A percentile compares a stretch with the other conserved stretches of the same genome.
These are phyloP conservation scores for Xiphias gladius DNA, from an alignment of 2,113 vertebrate genomes.

Conservation along the genomic window DNA sequence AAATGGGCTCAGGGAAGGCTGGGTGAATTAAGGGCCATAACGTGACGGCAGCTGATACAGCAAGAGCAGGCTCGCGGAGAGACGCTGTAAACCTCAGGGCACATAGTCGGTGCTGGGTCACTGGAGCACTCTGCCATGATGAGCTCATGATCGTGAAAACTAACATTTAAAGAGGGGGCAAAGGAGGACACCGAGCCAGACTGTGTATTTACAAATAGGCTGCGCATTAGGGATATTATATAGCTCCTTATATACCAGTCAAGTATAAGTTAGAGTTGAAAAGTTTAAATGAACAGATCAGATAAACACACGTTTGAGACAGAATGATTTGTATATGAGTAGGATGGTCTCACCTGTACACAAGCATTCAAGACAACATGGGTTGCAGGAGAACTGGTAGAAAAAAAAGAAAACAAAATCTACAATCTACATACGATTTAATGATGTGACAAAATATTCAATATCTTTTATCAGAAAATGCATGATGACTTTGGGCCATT, in stretches of 20 bases:
- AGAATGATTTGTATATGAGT: not conserved
- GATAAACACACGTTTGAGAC: not conserved
- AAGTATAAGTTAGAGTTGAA: conserved; percentile 10
- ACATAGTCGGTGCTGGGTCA: conserved; percentile 34
- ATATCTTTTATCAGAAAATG: conserved; percentile 1
- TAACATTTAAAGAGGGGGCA: conserved; percentile 58
- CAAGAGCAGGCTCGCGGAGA: conserved; percentile 38
- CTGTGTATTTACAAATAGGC: conserved; percentile 45
- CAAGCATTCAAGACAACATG: not conserved
- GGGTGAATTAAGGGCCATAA: conserved; percentile 73
- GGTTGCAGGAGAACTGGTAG: not conserved
- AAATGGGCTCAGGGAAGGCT: conserved; percentile 68
- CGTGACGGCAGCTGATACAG: conserved; percentile 69
- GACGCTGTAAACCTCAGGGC: conserved; percentile 55
- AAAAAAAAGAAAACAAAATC: not conserved
- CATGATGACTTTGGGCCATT: not conserved
- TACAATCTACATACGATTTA: not conserved
- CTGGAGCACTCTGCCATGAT: conserved; percentile 38
- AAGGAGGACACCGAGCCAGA: conserved; percentile 21
- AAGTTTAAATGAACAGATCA: conserved; percentile 21
- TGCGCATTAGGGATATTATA: conserved; percentile 38
- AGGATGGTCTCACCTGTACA: not conserved
- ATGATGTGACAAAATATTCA: conserved; percentile 5
- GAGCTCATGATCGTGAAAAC: conserved; percentile 69
- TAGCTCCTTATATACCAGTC: conserved; percentile 11